Conservation (phyloP, 2,113 vertebrate genomes). For the Heterocephalus glaber region DNA sequence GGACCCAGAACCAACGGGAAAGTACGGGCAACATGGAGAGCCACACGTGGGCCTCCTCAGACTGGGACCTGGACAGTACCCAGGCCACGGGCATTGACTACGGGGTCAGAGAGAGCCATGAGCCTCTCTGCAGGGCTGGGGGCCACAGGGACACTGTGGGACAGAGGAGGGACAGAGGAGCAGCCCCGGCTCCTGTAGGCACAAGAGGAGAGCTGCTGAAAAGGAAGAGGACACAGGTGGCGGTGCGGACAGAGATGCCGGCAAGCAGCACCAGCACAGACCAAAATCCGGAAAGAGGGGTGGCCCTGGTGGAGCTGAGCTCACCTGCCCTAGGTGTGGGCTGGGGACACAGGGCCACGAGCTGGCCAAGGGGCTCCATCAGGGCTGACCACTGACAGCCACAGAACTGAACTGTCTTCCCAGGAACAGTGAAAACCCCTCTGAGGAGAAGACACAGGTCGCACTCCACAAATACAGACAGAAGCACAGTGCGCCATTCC, state of each 20-base stretch:
- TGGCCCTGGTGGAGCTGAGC: background rate
- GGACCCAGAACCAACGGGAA: background rate
- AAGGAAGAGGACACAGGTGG: background rate
- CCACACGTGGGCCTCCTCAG: background rate
- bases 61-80: background rate
- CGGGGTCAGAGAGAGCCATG: accelerated
- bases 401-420: background rate
- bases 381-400: background rate
- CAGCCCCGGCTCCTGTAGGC: too few relatives aligned
- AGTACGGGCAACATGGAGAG: too few relatives aligned
- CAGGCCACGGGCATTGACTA: background rate
- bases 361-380: background rate
- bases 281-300: background rate
- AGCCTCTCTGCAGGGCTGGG: background rate
- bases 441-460: background rate
- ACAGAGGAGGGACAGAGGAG: background rate
- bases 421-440: background rate
- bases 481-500: accelerated
- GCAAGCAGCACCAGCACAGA: background rate
- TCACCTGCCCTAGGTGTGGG: background rate
- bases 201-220: too few relatives aligned
- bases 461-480: background rate
- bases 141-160: accelerated
- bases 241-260: accelerated
- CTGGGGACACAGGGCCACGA: background rate